Base-by-base conservation (phyloP, 2,888 invertebrate genomes). In the Galerucella calmariensis region DNA sequence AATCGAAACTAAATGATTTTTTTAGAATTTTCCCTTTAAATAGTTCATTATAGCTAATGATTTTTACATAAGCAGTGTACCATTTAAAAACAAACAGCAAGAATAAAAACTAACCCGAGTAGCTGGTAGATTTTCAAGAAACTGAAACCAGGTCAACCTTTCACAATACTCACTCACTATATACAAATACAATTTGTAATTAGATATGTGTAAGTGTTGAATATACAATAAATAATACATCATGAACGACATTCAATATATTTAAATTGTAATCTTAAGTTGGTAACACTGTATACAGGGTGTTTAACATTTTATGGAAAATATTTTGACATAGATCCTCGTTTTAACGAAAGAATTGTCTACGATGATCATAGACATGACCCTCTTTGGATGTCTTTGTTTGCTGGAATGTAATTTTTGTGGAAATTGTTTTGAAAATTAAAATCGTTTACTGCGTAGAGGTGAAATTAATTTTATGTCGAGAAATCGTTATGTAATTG, bases 71-170 rank as follows among this genome's bases (percentile, higher is more conserved):
- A 41, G 35, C 35, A 41, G 5, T 41, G 35, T 41, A 5, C 5
- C 35, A 11, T 1, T 14, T 1, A 2, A 4, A 58, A n/a, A 68
- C 44, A 58, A 24, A 24, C 10, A 27, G 27, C 59, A n/a, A 62
- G 20, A 63, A 59, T 59, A 11, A 46, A 27, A 59, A 24, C 24
- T 46, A 44, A 35, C 61, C 27, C 69, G n/a, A 65, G 20, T 44
- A 46, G 46, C 16, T 46, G n/a, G 24, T 61, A 69, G 61, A 69
- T 51, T 69, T 69, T 69, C 69, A 61, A 69, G 46, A 69, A 27
- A 48, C 48, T 9, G 48, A 69, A 69, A 61, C 69, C 61, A 69
- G 69, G 69, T 69, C 69, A 69, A n/a, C 69, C 69, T 69, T 69
- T 69, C 69, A 69, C 69, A 61, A 69, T 48, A 61, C 5, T 35